Conservation (phyloP, 2,888 invertebrate genomes). For the Coenonympha glycerion region DNA sequence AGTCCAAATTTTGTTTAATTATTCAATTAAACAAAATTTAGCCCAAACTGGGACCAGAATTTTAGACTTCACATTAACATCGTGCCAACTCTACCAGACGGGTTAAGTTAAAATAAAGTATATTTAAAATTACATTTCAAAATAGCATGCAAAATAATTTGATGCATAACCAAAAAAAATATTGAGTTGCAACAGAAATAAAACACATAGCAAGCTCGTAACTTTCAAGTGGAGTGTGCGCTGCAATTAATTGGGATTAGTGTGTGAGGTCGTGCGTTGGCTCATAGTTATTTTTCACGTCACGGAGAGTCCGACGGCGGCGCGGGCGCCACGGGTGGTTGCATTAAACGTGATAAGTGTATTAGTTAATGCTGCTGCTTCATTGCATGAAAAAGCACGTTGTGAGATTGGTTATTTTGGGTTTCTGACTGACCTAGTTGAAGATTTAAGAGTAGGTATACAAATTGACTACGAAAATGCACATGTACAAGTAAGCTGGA, state of each 20-base stretch:
- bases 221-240: constrained; percentile 38
- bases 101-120: background rate
- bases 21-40: too few relatives aligned
- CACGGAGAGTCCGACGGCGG: constrained; percentile 53
- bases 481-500: too few relatives aligned
- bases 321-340: constrained; percentile 63
- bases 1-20: too few relatives aligned
- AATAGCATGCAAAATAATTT: constrained; percentile 16
- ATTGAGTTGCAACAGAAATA: constrained; percentile 17
- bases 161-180: constrained; percentile 18
- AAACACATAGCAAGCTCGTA: constrained; percentile 29
- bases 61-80: too few relatives aligned
- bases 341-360: constrained; percentile 76
- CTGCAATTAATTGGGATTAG: constrained; percentile 66
- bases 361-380: constrained; percentile 71
- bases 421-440: too few relatives aligned
- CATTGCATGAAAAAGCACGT: constrained; percentile 71
- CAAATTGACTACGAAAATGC: too few relatives aligned
- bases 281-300: constrained; percentile 65
- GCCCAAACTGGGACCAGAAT: too few relatives aligned
- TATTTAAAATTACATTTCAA: constrained; percentile 1
- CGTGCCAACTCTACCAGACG: too few relatives aligned
- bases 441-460: too few relatives aligned
- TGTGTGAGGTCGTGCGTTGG: constrained; percentile 61
- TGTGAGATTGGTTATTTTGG: too few relatives aligned